Percentiles rank a stretch among this genome's conserved stretches.
These are phyloP conservation scores for Amaurobius ferox DNA, from an alignment of 2,888 invertebrate species.

Conservation along the genomic window DNA sequence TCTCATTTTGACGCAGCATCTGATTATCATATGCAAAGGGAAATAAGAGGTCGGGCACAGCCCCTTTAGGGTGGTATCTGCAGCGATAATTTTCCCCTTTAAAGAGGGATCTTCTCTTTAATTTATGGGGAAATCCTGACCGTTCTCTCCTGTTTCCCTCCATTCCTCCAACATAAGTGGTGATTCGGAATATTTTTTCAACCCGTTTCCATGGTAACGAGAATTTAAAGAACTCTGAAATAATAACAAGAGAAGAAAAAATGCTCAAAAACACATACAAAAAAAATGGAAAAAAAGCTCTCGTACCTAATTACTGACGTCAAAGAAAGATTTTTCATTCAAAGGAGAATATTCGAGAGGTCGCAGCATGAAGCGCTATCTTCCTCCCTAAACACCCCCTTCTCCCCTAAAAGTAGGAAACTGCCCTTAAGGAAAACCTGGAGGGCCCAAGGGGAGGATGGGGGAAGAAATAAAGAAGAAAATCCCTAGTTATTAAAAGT, in stretches of 20 bases:
- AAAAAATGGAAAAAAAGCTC: constrained; percentile 7
- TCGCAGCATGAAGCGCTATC: constrained; percentile 54
- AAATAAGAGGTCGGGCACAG: constrained; percentile 19
- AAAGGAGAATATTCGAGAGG: constrained; percentile 58
- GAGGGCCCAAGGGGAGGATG: background rate
- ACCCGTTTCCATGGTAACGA: constrained; percentile 57
- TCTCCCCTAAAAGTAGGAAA: constrained; percentile 31
- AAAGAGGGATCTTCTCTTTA: constrained; percentile 34
- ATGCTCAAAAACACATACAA: background rate
- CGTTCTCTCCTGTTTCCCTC: background rate
- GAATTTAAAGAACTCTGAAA: constrained; percentile 50
- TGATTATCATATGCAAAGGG: constrained; percentile 62
- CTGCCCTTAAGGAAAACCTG: constrained; percentile 35
- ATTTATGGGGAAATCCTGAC: constrained; percentile 52
- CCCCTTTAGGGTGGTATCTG: constrained; percentile 26
- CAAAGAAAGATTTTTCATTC: constrained; percentile 71
- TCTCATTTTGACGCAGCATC: constrained; percentile 5
- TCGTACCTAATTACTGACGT: constrained; percentile 68
- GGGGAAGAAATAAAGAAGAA: constrained; percentile 1
- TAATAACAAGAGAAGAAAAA: constrained; percentile 31
- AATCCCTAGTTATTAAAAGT: constrained; percentile 71
- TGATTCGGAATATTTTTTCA: constrained; percentile 33
- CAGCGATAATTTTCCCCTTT: constrained; percentile 43
- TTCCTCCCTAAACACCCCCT: background rate
- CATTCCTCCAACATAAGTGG: constrained; percentile 30